These are phyloP conservation scores for Drosophila varians DNA, from an alignment of 1,140 invertebrate species.

Conservation along the genomic window DNA sequence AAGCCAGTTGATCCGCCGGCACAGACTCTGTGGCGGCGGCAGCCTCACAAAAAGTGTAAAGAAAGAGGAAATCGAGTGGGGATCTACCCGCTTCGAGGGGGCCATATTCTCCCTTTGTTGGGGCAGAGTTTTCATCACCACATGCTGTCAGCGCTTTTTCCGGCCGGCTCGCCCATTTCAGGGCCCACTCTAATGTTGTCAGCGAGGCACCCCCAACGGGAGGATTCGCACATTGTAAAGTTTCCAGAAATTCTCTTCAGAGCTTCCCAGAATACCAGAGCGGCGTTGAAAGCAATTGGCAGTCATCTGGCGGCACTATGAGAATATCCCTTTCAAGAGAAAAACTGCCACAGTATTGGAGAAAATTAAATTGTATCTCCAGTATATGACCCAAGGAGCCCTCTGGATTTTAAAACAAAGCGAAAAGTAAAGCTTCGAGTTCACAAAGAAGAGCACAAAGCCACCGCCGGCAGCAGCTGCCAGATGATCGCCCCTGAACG, in stretches of 20 bases:
- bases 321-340: no score
- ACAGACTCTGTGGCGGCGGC: constrained; percentile 54
- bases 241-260: constrained; percentile 64
- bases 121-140: constrained; percentile 43
- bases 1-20: constrained; percentile 33
- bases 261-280: constrained; percentile 52
- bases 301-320: constrained; percentile 22
- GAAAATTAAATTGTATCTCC: no score
- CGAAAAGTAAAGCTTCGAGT: constrained; percentile 47
- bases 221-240: constrained; percentile 59
- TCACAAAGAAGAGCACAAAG: constrained; percentile 52
- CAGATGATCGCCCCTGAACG: constrained; percentile 16
- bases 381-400: no score
- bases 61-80: constrained; percentile 31
- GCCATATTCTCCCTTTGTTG: neutral
- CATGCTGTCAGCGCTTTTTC: constrained; percentile 46
- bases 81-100: neutral
- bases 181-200: constrained; percentile 54
- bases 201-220: constrained; percentile 33
- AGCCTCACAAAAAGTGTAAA: constrained; percentile 11
- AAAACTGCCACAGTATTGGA: no score
- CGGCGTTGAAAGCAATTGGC: constrained; percentile 50
- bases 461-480: constrained; percentile 22
- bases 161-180: constrained; percentile 7
- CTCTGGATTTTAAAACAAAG: neutral